Evolutionary conservation across 2,888 invertebrate species (phyloP).

Genomic region (Acleris sparsana): DNA sequence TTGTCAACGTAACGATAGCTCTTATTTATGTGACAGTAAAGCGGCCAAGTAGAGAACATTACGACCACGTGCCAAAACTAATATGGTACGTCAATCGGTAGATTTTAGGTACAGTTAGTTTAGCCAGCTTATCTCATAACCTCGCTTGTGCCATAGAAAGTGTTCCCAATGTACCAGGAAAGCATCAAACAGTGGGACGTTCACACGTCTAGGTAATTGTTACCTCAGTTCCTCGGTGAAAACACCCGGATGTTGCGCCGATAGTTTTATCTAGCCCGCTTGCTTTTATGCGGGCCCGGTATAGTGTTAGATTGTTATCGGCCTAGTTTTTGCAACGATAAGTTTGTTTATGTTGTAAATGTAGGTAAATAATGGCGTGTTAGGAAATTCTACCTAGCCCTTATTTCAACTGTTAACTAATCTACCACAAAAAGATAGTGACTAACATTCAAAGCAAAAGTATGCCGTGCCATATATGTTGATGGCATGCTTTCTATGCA

Average conservation of each 20-base stretch:
- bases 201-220: conserved; percentile 71
- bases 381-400: background rate
- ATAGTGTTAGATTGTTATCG: conserved; percentile 42
- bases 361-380: conserved; percentile 19
- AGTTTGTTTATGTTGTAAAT: conserved; percentile 29
- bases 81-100: no score
- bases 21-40: no score
- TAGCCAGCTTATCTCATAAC: conserved; percentile 2
- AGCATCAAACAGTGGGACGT: conserved; percentile 58
- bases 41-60: no score
- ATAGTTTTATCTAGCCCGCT: conserved; percentile 67
- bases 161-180: conserved; percentile 63
- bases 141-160: conserved; percentile 54
- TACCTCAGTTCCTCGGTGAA: conserved; percentile 66
- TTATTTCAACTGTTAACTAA: background rate
- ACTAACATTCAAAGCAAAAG: background rate
- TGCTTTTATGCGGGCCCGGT: conserved; percentile 56
- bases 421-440: background rate
- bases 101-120: no score
- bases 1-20: no score
- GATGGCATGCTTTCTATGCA: background rate
- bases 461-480: background rate
- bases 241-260: conserved; percentile 70
- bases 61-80: no score
- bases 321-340: conserved; percentile 44